Evolutionary conservation across 2,888 invertebrate species (phyloP).

Genomic region (Mayetiola destructor): DNA sequence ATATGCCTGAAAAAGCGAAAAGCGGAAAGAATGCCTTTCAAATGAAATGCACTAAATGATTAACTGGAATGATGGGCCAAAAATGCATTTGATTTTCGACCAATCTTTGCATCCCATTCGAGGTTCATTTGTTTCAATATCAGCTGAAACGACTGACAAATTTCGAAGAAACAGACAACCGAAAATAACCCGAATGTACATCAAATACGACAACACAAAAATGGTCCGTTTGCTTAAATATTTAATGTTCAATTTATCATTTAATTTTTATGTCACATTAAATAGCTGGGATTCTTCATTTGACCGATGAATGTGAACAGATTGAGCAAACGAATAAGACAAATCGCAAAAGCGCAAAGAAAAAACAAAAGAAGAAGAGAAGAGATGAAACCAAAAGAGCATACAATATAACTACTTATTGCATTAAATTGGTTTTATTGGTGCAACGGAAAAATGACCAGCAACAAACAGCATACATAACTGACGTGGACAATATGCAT

Average conservation of each 20-base stretch:
- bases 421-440: too few species aligned
- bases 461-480: too few species aligned
- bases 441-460: too few species aligned
- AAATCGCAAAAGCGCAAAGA: too few species aligned
- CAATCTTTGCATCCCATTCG: too few species aligned
- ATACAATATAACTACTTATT: too few species aligned
- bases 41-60: neutral
- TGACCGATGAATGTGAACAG: neutral
- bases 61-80: neutral
- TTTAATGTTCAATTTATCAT: constrained; percentile 15
- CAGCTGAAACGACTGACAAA: too few species aligned
- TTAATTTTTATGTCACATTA: constrained; percentile 16
- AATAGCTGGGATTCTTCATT: constrained; percentile 14
- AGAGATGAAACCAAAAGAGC: too few species aligned
- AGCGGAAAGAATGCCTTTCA: neutral
- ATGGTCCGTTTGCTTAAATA: constrained; percentile 6
- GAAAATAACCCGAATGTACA: neutral
- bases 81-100: constrained; percentile 13
- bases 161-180: neutral
- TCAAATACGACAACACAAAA: constrained; percentile 7
- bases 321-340: too few species aligned
- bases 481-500: too few species aligned
- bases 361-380: too few species aligned
- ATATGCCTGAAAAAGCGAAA: constrained; percentile 10
- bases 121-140: too few species aligned